A percentile compares a stretch with the other conserved stretches of the same genome.
Evolutionary conservation across 1,140 invertebrate species (phyloP).

Genomic region (Caenorhabditis elegans): DNA sequence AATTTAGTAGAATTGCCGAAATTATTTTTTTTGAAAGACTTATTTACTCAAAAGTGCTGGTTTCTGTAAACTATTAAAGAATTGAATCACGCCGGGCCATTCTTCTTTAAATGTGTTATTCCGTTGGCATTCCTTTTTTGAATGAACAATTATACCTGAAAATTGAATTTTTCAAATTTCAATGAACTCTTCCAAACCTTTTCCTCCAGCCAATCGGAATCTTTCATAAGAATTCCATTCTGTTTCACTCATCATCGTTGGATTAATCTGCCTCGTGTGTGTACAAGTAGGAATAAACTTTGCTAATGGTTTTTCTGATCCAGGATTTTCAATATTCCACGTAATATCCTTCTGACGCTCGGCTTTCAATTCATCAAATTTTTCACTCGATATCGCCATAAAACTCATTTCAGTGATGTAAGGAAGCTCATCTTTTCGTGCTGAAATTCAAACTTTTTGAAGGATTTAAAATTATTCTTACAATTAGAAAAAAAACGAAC

Average conservation of each 20-base stretch:
- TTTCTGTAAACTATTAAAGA: slow-evolving; percentile 46
- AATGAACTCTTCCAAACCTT: slow-evolving; percentile 6
- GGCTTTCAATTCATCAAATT: neutral
- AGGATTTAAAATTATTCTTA: too few relatives aligned
- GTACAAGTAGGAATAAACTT: slow-evolving; percentile 8
- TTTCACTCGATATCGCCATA: slow-evolving; percentile 38
- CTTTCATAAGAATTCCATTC: slow-evolving; percentile 51
- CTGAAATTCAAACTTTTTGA: neutral
- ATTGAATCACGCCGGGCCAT: slow-evolving; percentile 52
- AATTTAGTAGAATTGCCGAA: too few relatives aligned
- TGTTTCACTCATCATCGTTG: slow-evolving; percentile 36
- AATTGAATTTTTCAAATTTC: neutral
- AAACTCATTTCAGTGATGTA: slow-evolving; percentile 53
- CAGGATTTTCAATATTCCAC: slow-evolving; percentile 2
- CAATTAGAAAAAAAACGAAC: neutral
- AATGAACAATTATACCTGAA: neutral
- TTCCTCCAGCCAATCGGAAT: neutral
- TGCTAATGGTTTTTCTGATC: neutral
- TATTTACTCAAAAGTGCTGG: slow-evolving; percentile 43
- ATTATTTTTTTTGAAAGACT: too few relatives aligned
- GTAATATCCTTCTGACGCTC: neutral
- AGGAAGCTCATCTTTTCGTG: slow-evolving; percentile 33
- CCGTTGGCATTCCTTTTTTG: slow-evolving; percentile 37
- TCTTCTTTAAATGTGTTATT: slow-evolving; percentile 52
- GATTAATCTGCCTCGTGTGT: slow-evolving; percentile 52